These are phyloP conservation scores for Sebastes flavidus DNA, from an alignment of 2,797 vertebrate species.

Conservation along the genomic window DNA sequence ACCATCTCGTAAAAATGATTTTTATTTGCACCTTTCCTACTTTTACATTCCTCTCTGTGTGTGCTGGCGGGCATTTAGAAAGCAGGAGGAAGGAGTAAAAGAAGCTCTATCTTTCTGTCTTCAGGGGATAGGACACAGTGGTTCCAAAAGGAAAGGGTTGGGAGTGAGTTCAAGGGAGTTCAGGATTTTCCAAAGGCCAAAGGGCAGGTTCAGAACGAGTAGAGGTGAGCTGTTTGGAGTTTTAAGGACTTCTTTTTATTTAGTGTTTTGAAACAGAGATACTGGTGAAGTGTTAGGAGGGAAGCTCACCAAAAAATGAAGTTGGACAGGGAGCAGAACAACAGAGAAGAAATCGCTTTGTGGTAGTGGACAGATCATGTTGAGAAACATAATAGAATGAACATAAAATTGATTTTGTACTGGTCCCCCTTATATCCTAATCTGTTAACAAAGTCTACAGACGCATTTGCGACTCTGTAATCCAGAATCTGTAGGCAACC, in stretches of 20 bases:
- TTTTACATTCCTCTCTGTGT: slow-evolving; percentile 70
- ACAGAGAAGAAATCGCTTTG: background rate
- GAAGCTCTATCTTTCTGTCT: slow-evolving; percentile 55
- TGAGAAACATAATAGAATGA: background rate
- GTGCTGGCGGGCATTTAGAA: slow-evolving; percentile 58
- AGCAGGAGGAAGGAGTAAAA: slow-evolving; percentile 59
- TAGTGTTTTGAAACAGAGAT: slow-evolving; percentile 87
- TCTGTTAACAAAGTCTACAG: background rate
- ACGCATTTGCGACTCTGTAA: background rate
- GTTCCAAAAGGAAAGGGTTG: slow-evolving; percentile 33
- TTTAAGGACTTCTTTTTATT: slow-evolving; percentile 86
- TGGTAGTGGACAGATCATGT: background rate
- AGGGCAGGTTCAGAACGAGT: slow-evolving; percentile 82
- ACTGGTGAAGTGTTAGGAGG: slow-evolving; percentile 77
- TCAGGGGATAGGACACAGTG: slow-evolving; percentile 43
- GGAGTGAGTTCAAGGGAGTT: slow-evolving; percentile 62
- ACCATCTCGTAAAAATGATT: slow-evolving; percentile 77
- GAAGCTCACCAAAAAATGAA: background rate
- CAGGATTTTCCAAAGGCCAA: slow-evolving; percentile 75
- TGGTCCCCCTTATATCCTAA: background rate
- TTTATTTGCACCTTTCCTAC: slow-evolving; percentile 79
- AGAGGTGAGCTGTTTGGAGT: slow-evolving; percentile 81
- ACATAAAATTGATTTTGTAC: background rate
- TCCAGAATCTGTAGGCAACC: no score
- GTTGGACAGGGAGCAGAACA: background rate